Percentiles rank a stretch among this genome's conserved stretches.
Conservation (phyloP, 1,140 invertebrate genomes). For the Drosophila bifasciata region DNA sequence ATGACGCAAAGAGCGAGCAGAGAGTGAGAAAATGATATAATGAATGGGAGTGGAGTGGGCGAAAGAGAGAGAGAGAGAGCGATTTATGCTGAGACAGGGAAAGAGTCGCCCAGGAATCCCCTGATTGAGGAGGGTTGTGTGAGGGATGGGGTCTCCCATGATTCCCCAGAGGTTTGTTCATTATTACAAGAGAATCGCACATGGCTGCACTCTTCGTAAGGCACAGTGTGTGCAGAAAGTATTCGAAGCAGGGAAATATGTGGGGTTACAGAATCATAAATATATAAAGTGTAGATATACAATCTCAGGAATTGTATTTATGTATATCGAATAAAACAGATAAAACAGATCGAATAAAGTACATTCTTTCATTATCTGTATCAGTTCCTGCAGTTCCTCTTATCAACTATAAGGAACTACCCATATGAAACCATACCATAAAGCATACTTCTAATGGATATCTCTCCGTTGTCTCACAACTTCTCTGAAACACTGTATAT, state of each 20-base stretch:
- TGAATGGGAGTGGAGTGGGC: neutral
- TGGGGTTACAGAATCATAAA: no score
- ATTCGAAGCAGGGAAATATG: neutral
- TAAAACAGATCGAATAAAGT: no score
- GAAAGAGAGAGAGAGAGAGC: slow-evolving; percentile 3
- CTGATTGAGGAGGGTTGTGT: neutral
- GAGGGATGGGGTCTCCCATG: slow-evolving; percentile 7
- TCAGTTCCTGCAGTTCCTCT: no score
- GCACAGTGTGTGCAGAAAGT: slow-evolving; percentile 10
- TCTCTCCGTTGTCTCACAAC: no score
- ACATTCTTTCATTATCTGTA: no score
- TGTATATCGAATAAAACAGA: no score
- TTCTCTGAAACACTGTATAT: no score
- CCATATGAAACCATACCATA: no score
- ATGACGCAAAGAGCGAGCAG: slow-evolving; percentile 7
- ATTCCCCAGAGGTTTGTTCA: slow-evolving; percentile 62
- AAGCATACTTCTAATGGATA: no score
- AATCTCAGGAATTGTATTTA: no score
- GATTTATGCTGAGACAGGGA: neutral
- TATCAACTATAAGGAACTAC: no score
- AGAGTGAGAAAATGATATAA: neutral
- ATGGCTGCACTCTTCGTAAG: slow-evolving; percentile 43
- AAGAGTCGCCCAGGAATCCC: neutral
- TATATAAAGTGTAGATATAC: no score
- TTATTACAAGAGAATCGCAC: slow-evolving; percentile 47